Base-by-base conservation (phyloP, 2,113 vertebrate species). In the Rousettus leschenaultii region DNA sequence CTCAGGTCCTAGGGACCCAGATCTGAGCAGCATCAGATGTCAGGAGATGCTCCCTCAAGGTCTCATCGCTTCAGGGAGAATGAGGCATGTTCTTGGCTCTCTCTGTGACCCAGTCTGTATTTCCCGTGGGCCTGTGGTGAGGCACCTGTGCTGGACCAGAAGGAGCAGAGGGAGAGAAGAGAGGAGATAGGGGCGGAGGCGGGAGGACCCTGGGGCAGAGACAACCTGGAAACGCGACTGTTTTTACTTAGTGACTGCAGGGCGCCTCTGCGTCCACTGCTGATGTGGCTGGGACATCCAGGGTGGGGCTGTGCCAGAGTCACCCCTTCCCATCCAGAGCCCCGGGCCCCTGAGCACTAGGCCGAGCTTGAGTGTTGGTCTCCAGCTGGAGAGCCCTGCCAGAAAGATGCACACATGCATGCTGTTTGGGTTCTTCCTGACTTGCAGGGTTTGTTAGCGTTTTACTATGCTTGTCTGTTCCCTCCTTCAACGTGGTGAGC, bases 51-150 rank as follows among this genome's bases (percentile, higher is more conserved):
- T 80, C 43, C 28, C 79, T 61, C 18, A 5, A 5, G 68, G 73
- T 89, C 73, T 97, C 96, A 97, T 96, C 78, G 51, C 92, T 91
- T 97, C 95, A 95, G 87, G 86, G 86, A 78, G 82, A 85, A 92
- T 87, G 87, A 96, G 86, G 68, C 86, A 63, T 96, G 75, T 48
- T 73, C 92, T 93, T 89, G 92, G 94, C 79, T 61, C 0, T 40
- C 71, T 45, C 26, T 85, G 74, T 51, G 87, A 55, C 68, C 92
- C 74, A n/a, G 11, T 93, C 94, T 95, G 74, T 53, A 11, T 79
- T 97, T 97, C 92, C 97, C 92, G 90, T 77, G 94, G 38, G 73
- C 93, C 96, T 89, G 82, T 7, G 0, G 86, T 55, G 92, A 74
- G 45, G 74, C 92, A 80, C 87, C 89, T 95, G 71, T 85, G 63